Base-by-base conservation (phyloP, 1,140 invertebrate species). In the Tetragonula clypearis region DNA sequence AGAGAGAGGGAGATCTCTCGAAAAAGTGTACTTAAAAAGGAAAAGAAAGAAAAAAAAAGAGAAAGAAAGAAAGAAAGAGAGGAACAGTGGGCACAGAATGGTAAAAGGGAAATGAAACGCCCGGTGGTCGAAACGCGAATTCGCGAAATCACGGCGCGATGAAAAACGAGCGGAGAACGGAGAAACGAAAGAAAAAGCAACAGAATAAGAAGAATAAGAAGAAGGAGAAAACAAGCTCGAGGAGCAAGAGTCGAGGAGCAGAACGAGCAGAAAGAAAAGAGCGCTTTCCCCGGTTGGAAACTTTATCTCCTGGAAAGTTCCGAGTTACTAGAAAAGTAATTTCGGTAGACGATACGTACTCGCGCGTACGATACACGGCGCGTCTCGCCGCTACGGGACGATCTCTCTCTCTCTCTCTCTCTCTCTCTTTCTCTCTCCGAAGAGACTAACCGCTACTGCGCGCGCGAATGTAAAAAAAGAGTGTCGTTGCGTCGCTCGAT, bases 261-360 rank as follows among this genome's bases (percentile, higher is more conserved):
- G 1, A 30, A 60, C 23, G 41, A 14, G 21, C 30, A 60, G 82
- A 58, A 58, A 80, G 77, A 41, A 41, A 41, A 41, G 41, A 41
- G 41, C 41, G 41, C 8, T 41, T 41, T 8, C 69, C 58, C 65
- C 53, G 71, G 78, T n/a, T 62, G 78, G 84, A 68, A 85, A 85
- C 71, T 81, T 85, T 85, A 85, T 85, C 79, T 58, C 71, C 35
- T 71, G 79, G 69, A 73, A 79, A 81, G 60, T 81, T 85, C 15
- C 71, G 23, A 81, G 78, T 81, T 60, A 68, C 78, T 85, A 21
- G 84, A 81, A 81, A 85, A 85, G 84, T 85, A 85, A 85, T 85
- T 81, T 71, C 71, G 71, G 41, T 68, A 35, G 69, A 74, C 83
- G 83, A 80, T 85, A 85, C 30, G 71, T 56, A 72, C 78, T 66